phyloP scores from a whole-genome alignment of 2,797 vertebrate genomes.

The Sardinella longiceps region DNA sequence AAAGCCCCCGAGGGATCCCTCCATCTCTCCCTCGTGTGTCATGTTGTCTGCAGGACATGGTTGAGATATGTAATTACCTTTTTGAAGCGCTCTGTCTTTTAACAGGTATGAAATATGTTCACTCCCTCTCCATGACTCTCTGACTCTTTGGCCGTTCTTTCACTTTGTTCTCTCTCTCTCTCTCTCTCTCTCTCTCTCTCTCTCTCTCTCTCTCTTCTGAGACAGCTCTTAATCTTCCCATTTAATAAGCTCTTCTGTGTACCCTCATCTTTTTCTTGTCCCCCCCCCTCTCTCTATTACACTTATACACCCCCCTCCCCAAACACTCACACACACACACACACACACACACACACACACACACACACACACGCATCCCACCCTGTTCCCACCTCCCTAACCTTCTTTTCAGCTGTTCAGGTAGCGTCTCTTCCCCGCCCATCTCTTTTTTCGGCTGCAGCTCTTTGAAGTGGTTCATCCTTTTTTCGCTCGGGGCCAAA shows the following conservation, averaged over 20 bases:
- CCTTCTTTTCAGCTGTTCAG: constrained; percentile 36
- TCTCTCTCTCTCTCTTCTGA: constrained; percentile 15
- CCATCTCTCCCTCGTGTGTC: constrained; percentile 54
- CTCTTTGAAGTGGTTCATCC: constrained; percentile 62
- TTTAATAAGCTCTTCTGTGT: constrained; percentile 19
- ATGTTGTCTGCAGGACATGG: constrained; percentile 60
- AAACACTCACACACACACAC: not conserved
- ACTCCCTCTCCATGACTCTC: constrained; percentile 29
- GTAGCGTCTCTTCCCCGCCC: constrained; percentile 45
- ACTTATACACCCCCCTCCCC: not conserved
- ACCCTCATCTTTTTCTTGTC: not conserved
- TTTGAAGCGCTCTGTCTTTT: constrained; percentile 67
- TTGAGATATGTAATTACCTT: constrained; percentile 72
- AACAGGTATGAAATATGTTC: constrained; percentile 74
- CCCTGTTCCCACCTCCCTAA: not conserved
- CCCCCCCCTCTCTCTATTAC: not conserved
- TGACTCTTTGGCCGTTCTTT: constrained; percentile 4
- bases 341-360: constrained; percentile 13
- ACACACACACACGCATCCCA: not conserved
- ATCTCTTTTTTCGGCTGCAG: constrained; percentile 17
- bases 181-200: constrained; percentile 35
- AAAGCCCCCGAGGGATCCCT: constrained; percentile 46
- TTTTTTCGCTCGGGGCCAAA: constrained; percentile 67
- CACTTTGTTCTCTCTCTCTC: constrained; percentile 23
- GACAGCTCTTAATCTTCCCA: constrained; percentile 20